phyloP scores from a whole-genome alignment of 2,797 vertebrate genomes.

The Tauraco hartlaubi region DNA sequence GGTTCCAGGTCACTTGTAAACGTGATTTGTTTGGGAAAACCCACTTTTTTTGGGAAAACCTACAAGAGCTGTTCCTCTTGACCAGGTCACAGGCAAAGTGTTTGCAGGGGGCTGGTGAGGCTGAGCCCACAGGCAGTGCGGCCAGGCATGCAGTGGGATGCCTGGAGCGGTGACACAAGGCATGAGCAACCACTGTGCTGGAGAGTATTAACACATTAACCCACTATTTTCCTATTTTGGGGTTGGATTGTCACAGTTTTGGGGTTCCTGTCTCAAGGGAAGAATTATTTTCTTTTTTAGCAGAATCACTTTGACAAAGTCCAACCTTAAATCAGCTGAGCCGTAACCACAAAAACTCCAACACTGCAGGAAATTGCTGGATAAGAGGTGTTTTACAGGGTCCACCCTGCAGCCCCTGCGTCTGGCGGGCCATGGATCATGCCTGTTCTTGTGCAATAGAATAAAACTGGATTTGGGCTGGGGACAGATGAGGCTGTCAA shows the following conservation, averaged over 20 bases:
- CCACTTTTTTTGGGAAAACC: background rate
- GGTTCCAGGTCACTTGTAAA: background rate
- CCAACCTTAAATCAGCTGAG: background rate
- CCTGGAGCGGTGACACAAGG: background rate
- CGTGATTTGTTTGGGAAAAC: background rate
- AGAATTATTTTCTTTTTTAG: background rate
- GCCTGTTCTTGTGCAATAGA: background rate
- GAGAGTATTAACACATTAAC: background rate
- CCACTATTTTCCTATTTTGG: background rate
- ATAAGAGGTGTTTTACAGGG: background rate
- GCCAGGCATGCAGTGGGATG: background rate
- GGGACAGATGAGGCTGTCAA: accelerated
- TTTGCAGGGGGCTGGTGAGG: accelerated
- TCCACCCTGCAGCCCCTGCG: background rate
- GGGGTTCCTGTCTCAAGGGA: background rate
- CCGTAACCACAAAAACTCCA: background rate
- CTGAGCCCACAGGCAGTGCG: background rate
- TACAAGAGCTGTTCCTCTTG: accelerated
- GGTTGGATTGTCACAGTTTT: background rate
- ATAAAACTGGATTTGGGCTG: background rate
- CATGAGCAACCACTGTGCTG: background rate
- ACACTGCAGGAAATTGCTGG: accelerated
- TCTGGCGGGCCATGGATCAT: accelerated
- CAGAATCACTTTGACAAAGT: background rate
- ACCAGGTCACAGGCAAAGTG: accelerated